phyloP scores from a whole-genome alignment of 30 jellyfish, hydroid and myxozoan genomes.

The Nemopilema nomurai region DNA sequence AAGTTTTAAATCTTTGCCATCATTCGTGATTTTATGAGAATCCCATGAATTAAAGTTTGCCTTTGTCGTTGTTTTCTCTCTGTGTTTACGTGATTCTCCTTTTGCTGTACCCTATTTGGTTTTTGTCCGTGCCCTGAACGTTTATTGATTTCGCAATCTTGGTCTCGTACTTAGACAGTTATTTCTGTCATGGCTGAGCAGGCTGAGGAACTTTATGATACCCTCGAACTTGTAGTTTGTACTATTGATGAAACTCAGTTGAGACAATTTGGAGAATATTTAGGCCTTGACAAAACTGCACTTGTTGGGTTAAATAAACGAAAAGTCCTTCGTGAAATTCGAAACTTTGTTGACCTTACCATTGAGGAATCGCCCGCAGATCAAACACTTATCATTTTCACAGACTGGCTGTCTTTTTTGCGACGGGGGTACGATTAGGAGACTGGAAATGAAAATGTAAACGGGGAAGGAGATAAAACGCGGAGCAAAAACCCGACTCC shows the following conservation, averaged over 20 bases:
- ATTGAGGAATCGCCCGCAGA: conserved; percentile 7
- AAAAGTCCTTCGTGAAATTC: conserved; percentile 20
- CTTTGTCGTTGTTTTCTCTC: conserved; percentile 1
- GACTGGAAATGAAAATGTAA: conserved; percentile 14
- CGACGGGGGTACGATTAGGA: conserved; percentile 2
- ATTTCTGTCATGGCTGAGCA: conserved; percentile 19
- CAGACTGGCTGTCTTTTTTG: conserved; percentile 19
- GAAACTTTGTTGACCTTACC: conserved; percentile 14
- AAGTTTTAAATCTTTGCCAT: conserved; percentile 12
- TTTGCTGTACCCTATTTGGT: conserved; percentile 9
- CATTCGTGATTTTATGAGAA: conserved; percentile 16
- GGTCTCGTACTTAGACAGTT: conserved; percentile 11
- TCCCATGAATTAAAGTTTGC: not conserved
- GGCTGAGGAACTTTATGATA: conserved; percentile 16
- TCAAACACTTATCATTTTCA: not conserved
- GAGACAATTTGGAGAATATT: conserved; percentile 6
- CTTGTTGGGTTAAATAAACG: conserved; percentile 15
- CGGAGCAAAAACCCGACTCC: not conserved
- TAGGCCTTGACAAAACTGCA: not conserved
- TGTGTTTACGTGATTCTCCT: conserved; percentile 11
- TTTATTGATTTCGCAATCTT: conserved; percentile 6
- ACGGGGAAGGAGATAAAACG: conserved; percentile 8
- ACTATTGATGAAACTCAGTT: conserved; percentile 7
- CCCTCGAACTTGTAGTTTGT: conserved; percentile 6
- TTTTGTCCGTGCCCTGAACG: not conserved